A percentile compares a stretch with the other conserved stretches of the same genome.
Conservation (phyloP, 2,888 invertebrate genomes). For the Melipona beecheii region DNA sequence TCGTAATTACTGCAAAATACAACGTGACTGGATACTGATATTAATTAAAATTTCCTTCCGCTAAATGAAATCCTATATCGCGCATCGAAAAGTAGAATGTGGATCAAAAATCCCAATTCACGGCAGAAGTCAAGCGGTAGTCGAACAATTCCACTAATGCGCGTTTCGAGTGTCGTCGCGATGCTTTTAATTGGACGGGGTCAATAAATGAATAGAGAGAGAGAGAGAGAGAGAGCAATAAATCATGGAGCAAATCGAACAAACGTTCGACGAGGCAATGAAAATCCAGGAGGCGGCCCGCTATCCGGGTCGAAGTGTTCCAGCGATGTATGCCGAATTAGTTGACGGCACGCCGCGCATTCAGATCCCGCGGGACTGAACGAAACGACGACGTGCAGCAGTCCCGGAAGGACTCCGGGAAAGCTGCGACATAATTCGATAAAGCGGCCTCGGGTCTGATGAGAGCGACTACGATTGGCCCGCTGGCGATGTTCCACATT, state of each 20-base stretch:
- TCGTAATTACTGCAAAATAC: too few relatives aligned
- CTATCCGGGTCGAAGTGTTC: constrained; percentile 42
- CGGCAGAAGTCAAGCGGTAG: not conserved
- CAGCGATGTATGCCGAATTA: constrained; percentile 54
- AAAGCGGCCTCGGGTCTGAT: constrained; percentile 20
- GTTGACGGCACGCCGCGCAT: constrained; percentile 53
- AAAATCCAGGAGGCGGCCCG: constrained; percentile 39
- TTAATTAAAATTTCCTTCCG: not conserved
- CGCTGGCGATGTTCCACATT: constrained; percentile 51
- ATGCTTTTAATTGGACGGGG: constrained; percentile 20
- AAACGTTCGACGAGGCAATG: constrained; percentile 28
- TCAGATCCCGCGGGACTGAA: constrained; percentile 48
- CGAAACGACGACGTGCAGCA: constrained; percentile 25
- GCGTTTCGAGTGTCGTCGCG: not conserved
- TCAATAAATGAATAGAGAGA: not conserved
- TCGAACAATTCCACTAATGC: constrained; percentile 14
- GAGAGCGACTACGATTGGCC: constrained; percentile 37
- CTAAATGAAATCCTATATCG: not conserved
- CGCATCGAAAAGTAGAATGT: not conserved
- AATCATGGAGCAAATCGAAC: not conserved
- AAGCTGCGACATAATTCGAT: constrained; percentile 60
- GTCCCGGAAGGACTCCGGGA: constrained; percentile 54
- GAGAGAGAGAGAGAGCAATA: not conserved
- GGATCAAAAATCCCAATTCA: not conserved
- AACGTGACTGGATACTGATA: too few relatives aligned